These are phyloP conservation scores for Eleutherodactylus coqui DNA, from an alignment of 2,797 vertebrate genomes.

Conservation along the genomic window DNA sequence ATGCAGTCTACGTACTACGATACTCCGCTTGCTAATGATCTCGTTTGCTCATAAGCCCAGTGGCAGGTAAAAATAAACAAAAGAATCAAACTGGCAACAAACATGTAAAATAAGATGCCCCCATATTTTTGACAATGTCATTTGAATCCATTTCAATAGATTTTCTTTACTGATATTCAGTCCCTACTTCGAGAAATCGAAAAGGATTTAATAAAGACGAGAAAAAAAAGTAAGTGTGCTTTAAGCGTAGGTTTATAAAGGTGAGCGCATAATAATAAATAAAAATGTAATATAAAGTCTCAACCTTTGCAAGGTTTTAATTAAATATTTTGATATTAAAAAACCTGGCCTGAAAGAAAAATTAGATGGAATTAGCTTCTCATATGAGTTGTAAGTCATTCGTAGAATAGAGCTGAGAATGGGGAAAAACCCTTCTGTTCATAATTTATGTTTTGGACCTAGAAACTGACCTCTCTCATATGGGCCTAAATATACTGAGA, in stretches of 20 bases:
- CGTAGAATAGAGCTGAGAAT: slow-evolving; percentile 67
- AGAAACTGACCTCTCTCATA: slow-evolving; percentile 82
- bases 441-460: slow-evolving; percentile 74
- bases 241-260: slow-evolving; percentile 22
- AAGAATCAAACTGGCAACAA: background rate
- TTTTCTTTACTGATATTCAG: slow-evolving; percentile 9
- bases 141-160: slow-evolving; percentile 29
- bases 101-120: background rate
- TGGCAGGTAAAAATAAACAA: background rate
- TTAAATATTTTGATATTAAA: slow-evolving; percentile 53
- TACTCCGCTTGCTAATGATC: background rate
- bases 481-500: slow-evolving; percentile 79
- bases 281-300: slow-evolving; percentile 46
- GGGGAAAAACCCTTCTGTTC: slow-evolving; percentile 48
- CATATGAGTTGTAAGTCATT: slow-evolving; percentile 74
- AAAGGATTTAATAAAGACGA: slow-evolving; percentile 33
- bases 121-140: background rate
- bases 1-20: background rate
- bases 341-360: slow-evolving; percentile 42
- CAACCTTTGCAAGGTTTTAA: slow-evolving; percentile 48
- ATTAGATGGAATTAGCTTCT: slow-evolving; percentile 61
- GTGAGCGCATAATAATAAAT: slow-evolving; percentile 49
- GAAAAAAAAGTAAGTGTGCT: slow-evolving; percentile 15
- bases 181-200: background rate
- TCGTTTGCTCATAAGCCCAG: background rate